Evolutionary conservation across 2,888 invertebrate genomes (phyloP), one percentile per base, ranked within the genome.

Genomic region (Eupithecia inturbata): DNA sequence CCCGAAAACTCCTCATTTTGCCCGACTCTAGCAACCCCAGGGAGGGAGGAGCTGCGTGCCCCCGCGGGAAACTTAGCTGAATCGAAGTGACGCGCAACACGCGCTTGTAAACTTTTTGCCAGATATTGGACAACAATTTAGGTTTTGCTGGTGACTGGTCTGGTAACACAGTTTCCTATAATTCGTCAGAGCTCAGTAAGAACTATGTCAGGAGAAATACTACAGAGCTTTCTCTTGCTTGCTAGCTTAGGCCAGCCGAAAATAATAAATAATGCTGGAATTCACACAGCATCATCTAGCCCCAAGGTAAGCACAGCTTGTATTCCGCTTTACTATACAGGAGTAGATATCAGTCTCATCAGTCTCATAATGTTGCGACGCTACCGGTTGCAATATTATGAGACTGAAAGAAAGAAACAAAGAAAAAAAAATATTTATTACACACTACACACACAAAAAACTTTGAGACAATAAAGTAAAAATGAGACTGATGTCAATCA

Each of bases 21-120:
- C 60, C 70, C 45, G 49, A 73, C 26, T 26, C 85, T 87, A 88
- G 87, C 83, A 88, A 85, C 87, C 89, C 87, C 81, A 89, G 92
- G 90, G 91, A 89, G 90, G 89, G 81, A 85, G 88, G 92, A 91
- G 92, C 92, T 92, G 92, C 92, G 92, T 91, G 86, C 85, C 83
- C 84, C 83, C 79, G 80, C 79, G 77, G 79, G 72, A 91, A 92
- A 91, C 90, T 91, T 91, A 85, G 84, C 88, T 87, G 88, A 91
- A 92, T 92, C 91, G 91, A 91, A 90, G 84, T 88, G 89, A 89
- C 86, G 88, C 87, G 83, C 81, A 80, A 45, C 68, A 68, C 68
- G 41, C 53, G 73, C 71, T 69, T 71, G 19, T 16, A 73, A 76
- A 76, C 71, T 73, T 76, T 76, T 73, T 70, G 57, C 60, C 53